Conservation (phyloP, 2,113 vertebrate species). For the Silurus asotus region DNA sequence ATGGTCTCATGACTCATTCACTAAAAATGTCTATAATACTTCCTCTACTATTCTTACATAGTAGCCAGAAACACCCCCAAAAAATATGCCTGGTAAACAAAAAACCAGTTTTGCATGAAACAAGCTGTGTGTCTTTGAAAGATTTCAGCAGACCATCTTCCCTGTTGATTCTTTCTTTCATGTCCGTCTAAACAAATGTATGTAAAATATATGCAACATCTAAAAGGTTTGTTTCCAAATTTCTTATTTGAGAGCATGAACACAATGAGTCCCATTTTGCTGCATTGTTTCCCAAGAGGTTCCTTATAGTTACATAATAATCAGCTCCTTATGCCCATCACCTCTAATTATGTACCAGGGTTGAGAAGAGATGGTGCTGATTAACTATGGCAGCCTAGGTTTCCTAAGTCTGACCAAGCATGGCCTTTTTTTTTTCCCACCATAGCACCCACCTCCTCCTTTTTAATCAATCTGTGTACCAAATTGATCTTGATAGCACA, state of each 20-base stretch:
- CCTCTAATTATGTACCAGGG: constrained; percentile 57
- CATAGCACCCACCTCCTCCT: constrained; percentile 41
- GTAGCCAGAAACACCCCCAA: neutral
- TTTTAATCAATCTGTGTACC: constrained; percentile 61
- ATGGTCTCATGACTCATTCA: constrained; percentile 13
- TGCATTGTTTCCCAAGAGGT: constrained; percentile 57
- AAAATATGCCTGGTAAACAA: neutral
- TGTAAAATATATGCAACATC: constrained; percentile 32
- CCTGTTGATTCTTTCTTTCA: neutral
- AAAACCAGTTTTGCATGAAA: constrained; percentile 15
- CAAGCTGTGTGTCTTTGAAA: constrained; percentile 25
- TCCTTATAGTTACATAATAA: constrained; percentile 70
- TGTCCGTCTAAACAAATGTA: constrained; percentile 35
- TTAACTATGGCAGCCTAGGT: constrained; percentile 51
- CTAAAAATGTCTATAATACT: constrained; percentile 14
- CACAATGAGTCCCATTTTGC: constrained; percentile 40
- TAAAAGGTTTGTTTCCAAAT: constrained; percentile 31
- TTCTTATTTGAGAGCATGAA: constrained; percentile 46
- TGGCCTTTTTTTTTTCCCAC: constrained; percentile 47
- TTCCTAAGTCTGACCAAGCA: constrained; percentile 66
- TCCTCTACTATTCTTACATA: neutral
- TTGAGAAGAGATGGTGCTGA: constrained; percentile 39
- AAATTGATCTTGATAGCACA: constrained; percentile 72
- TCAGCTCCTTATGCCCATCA: constrained; percentile 70
- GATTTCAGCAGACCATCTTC: constrained; percentile 24